phyloP scores from a whole-genome alignment of 2,113 vertebrate genomes.

The Pluvialis apricaria region DNA sequence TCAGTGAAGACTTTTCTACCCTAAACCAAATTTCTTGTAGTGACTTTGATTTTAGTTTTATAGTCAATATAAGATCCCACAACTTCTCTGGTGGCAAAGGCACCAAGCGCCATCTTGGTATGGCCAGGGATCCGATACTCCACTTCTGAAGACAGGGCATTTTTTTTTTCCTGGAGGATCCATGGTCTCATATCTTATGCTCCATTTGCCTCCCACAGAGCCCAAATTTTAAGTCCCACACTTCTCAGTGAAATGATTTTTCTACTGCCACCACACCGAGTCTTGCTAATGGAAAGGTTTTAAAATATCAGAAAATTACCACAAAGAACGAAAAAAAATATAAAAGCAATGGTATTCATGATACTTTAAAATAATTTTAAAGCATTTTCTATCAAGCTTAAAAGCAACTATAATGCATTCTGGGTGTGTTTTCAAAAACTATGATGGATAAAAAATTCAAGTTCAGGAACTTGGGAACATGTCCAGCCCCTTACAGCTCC shows the following conservation, averaged over 20 bases:
- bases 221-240: neutral
- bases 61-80: neutral
- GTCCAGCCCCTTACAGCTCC: neutral
- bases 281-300: neutral
- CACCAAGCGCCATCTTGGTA: neutral
- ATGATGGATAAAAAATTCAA: neutral
- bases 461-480: neutral
- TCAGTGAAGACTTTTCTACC: neutral
- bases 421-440: neutral
- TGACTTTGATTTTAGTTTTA: neutral
- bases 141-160: neutral
- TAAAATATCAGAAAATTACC: neutral
- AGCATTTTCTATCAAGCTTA: neutral
- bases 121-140: neutral
- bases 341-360: fast-evolving
- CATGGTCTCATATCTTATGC: fast-evolving
- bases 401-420: neutral
- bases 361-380: neutral
- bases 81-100: neutral
- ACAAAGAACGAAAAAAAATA: neutral
- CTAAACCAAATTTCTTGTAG: neutral
- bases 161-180: neutral
- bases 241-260: neutral
- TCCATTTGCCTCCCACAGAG: neutral
- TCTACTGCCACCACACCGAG: neutral